Evolutionary conservation across 2,797 vertebrate genomes (phyloP), one percentile per base, ranked within the genome.

Genomic region (Catostomus latipinnis): DNA sequence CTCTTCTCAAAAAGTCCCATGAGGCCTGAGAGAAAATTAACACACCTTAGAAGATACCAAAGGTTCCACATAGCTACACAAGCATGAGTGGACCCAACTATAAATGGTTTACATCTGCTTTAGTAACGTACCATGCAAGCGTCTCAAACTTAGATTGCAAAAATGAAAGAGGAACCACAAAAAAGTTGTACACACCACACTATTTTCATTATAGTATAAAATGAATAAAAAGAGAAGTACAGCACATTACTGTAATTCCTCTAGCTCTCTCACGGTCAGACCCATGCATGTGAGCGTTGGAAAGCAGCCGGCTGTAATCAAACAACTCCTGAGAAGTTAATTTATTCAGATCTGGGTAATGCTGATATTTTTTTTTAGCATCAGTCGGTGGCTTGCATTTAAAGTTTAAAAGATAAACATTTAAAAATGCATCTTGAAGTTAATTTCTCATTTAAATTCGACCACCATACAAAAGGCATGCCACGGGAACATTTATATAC

Each of bases 1-100:
- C 96, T 94, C 85, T 99, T 99, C 89, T 99, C 98, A 53, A 99
- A 97, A 68, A 99, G 16, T 0, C 97, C 97, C 97, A 99, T 98
- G 71, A 99, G 90, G 86, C 94, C 98, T 99, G 49, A 22, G 50
- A 16, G n/a, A 66, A 10, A 67, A 80, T 22, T 6, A 52, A 5
- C 49, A 54, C 0, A n/a, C 34, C 34, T 11, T 34, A 34, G 34
- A 34, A 34, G 34, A 34, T 34, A 10, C 0, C 12, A 5, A 1
- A 5, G 11, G n/a, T 34, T 34, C 34, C 34, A 3, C 34, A 34
- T 34, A 4, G 34, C 34, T 34, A 34, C 34, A 54, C 11, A 6
- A 57, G 6, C 14, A 8, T 54, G 43, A 5, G 8, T 10, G 14
- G 5, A 62, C 9, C 2, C 6, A 14, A 66, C 8, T 4, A 8